Evolutionary conservation across 2,797 vertebrate species (phyloP), one percentile per base, ranked within the genome.

Genomic region (Neostethus bicornis): DNA sequence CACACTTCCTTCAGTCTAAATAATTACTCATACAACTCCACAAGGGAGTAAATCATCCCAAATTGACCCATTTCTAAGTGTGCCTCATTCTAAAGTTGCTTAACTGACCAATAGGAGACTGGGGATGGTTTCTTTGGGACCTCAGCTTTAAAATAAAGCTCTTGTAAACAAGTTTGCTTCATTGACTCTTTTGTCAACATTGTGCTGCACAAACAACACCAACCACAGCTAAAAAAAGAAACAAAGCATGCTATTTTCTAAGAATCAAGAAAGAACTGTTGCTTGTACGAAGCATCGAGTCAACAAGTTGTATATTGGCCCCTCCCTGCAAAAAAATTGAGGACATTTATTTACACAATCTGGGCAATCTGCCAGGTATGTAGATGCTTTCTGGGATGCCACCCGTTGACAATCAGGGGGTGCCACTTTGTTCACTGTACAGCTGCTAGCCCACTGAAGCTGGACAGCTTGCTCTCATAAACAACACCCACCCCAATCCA

Each of bases 271-370:
- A 52, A 66, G 67, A 41, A 35, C 29, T 29, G 29, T 19, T 31
- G 44, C 31, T 59, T 25, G 17, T 78, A 74, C 70, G 66, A 58
- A 85, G 55, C 62, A 68, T 59, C 66, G 61, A 87, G 86, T 89
- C 90, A 92, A 93, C 92, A 92, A 92, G 91, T 93, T 89, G 84
- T 78, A 83, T 70, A 47, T 66, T 25, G 7, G 38, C 16, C 25
- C 7, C 26, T 6, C 2, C 23, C 14, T 12, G 21, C 8, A 28
- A 24, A 54, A 44, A 21, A 11, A 24, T 9, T 59, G 38, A 54
- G 61, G 51, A 61, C 51, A 57, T 66, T 85, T 50, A 44, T 80
- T 85, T 70, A 73, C 66, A 75, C 70, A 65, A 73, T n/a, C 80
- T 66, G 70, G 89, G 90, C 85, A 51, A 23, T 0, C 31, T 61